Evolutionary conservation across 2,888 invertebrate genomes (phyloP), one percentile per base, ranked within the genome.

Genomic region (Chrysomela aeneicollis): DNA sequence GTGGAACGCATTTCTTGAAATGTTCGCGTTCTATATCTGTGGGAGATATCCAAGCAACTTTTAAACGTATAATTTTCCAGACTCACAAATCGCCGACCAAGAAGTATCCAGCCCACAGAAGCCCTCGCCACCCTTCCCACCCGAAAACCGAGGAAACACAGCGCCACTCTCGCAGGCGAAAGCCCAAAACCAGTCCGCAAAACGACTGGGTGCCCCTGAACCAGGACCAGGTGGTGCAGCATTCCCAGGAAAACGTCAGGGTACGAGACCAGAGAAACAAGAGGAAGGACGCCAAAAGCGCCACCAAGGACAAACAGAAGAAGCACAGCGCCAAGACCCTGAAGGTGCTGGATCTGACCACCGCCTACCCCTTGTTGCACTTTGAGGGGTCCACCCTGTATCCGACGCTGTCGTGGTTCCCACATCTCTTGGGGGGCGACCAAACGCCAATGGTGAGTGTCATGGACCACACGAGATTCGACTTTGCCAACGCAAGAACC

Each of bases 391-490:
- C 60, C 6, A 60, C 60, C 12, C 17, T 60, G 17, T 60, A 60
- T 21, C 52, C 60, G 19, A 15, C 59, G 15, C 26, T 61, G 5
- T 32, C 52, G 8, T 15, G 30, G 21, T 30, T 61, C 4, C 18
- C 61, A 2, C n/a, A n/a, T 10, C 26, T 50, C 2, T 49, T 59
- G 17, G 57, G 61, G 22, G 18, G 52, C 1, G 55, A 61, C 50
- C 60, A 64, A 5, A 47, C 66, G 8, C 66, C 66, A 1, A 10
- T 60, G 18, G 46, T 63, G 2, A 52, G 61, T 12, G 42, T 62
- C 9, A 59, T 66, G 21, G 66, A 66, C 49, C 55, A 62, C 0
- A 55, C 66, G 0, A 26, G 58, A 17, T 1, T 61, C 9, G 37
- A 52, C 9, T 59, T 62, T 51, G 6, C 55, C 15, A 50, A 47